Percentiles rank a stretch among this genome's conserved stretches.
phyloP scores from a whole-genome alignment of 1,140 invertebrate species.

The Oedothorax gibbosus region DNA sequence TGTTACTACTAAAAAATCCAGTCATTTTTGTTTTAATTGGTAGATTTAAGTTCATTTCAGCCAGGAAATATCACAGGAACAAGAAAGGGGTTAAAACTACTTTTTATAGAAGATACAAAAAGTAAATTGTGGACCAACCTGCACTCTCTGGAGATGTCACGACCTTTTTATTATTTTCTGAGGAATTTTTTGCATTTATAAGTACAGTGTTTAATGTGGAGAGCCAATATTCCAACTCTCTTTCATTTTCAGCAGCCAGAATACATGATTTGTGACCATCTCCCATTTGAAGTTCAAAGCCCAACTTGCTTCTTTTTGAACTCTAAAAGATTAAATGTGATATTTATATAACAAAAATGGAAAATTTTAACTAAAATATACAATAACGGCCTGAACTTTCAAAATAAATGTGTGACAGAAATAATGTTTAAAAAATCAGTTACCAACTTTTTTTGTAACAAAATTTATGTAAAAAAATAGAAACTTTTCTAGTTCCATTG shows the following conservation, averaged over 20 bases:
- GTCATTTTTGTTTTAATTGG: too few relatives aligned
- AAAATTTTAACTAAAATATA: neutral
- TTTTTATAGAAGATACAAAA: neutral
- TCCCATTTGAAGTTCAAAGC: slow-evolving; percentile 89
- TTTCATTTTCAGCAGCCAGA: slow-evolving; percentile 87
- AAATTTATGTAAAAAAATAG: too few relatives aligned
- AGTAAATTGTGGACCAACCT: neutral
- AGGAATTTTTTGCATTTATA: slow-evolving; percentile 80
- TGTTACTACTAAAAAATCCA: too few relatives aligned
- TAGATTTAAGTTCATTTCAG: neutral
- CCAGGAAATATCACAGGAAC: neutral
- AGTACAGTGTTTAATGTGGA: slow-evolving; percentile 79
- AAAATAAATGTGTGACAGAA: too few relatives aligned
- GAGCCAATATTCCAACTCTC: slow-evolving; percentile 86
- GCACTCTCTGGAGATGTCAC: slow-evolving; percentile 26
- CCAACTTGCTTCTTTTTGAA: slow-evolving; percentile 84
- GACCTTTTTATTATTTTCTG: slow-evolving; percentile 72
- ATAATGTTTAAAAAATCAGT: too few relatives aligned
- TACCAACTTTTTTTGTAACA: too few relatives aligned
- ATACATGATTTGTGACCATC: slow-evolving; percentile 84
- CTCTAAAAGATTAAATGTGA: slow-evolving; percentile 72
- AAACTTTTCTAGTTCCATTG: too few relatives aligned
- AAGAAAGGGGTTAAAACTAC: neutral
- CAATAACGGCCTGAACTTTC: too few relatives aligned
- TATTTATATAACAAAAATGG: neutral